A percentile compares a stretch with the other conserved stretches of the same genome.
Evolutionary conservation across 92 coral and sea anemone species (phyloP).

Genomic region (Bergia puertoricense): DNA sequence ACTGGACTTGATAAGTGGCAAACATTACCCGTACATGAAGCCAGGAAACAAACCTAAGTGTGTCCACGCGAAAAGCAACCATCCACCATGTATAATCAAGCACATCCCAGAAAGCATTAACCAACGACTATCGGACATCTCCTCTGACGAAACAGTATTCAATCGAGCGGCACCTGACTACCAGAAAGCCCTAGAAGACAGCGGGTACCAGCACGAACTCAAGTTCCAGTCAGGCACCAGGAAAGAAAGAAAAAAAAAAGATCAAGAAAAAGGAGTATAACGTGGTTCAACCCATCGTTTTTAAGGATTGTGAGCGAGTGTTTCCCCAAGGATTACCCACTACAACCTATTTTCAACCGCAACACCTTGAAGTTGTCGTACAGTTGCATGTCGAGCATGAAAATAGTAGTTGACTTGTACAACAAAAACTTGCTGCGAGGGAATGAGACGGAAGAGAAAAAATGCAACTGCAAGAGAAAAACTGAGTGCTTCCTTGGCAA

Average conservation of each 20-base stretch:
- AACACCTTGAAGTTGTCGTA: neutral
- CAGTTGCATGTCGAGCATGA: neutral
- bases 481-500: neutral
- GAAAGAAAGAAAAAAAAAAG: neutral
- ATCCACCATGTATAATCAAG: neutral
- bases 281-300: neutral
- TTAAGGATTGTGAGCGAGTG: neutral
- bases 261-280: neutral
- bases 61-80: neutral
- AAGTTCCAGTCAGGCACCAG: neutral
- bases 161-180: neutral
- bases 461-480: conserved; percentile 9
- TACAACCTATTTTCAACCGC: conserved; percentile 4
- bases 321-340: conserved; percentile 9
- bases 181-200: neutral
- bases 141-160: conserved; percentile 7
- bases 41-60: neutral
- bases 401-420: neutral
- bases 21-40: neutral
- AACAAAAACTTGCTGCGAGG: conserved; percentile 2
- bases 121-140: neutral
- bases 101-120: conserved; percentile 18
- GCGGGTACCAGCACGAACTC: neutral
- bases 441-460: neutral
- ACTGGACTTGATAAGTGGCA: neutral